Percentiles rank a stretch among this genome's conserved stretches.
phyloP scores from a whole-genome alignment of 2,888 invertebrate species.

The Stenotaenia linearis region DNA sequence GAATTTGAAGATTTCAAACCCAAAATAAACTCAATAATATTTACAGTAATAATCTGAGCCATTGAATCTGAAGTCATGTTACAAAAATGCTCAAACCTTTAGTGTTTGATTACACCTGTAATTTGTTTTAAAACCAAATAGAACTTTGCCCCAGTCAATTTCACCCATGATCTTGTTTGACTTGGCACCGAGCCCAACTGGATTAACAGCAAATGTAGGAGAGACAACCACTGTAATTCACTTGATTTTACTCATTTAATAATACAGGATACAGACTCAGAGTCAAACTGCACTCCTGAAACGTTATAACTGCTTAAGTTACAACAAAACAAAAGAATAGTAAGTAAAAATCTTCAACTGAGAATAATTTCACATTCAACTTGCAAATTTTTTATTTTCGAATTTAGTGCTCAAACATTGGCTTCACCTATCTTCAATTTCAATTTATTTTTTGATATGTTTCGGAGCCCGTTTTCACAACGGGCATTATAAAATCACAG shows the following conservation, averaged over 20 bases:
- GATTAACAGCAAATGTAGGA: constrained; percentile 5
- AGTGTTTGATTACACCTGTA: neutral
- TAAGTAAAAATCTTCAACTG: neutral
- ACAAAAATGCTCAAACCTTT: neutral
- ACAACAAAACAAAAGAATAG: neutral
- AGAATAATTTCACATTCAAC: neutral
- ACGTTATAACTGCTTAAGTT: neutral
- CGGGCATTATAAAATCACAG: neutral
- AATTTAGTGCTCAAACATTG: neutral
- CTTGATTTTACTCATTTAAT: constrained; percentile 21
- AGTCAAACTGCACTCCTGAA: neutral
- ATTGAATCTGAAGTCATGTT: neutral
- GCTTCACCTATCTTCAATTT: neutral
- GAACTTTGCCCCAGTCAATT: neutral
- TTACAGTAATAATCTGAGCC: neutral
- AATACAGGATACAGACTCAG: neutral
- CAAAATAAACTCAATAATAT: neutral
- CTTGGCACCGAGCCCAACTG: neutral
- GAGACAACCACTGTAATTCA: neutral
- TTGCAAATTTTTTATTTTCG: neutral
- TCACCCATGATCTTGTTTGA: neutral
- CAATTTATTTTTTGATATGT: neutral
- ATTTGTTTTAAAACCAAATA: neutral
- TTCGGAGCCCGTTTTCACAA: neutral
- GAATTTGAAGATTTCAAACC: too few species aligned